Evolutionary conservation across 2,113 vertebrate species (phyloP), one percentile per base, ranked within the genome.

Genomic region (Sebastes schlegelii): DNA sequence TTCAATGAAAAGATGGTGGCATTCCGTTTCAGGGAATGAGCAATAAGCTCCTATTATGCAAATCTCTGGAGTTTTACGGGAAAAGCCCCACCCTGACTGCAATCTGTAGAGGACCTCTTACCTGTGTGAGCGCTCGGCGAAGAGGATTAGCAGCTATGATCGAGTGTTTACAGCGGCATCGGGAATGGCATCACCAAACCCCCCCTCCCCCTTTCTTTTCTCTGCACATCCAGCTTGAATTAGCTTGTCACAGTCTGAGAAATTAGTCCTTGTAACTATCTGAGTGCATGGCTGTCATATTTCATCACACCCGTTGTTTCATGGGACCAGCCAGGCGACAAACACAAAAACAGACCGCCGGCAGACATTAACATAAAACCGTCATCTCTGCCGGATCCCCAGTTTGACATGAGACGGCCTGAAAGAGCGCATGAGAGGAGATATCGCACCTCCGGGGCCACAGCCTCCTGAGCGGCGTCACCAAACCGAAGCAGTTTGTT

Each of bases 321-420:
- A 73, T 54, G 34, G 66, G 76, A 68, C 69, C 77, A 85, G 68
- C 42, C 62, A 65, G 55, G 19, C 45, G 23, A 80, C 82, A 68
- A 42, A 46, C 45, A 62, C 76, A 62, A 60, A 80, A 83, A 80
- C n/a, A 74, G 42, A 51, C 74, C 34, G 34, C 61, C 45, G 64
- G 71, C 82, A 86, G 84, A 79, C 61, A 86, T 74, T 42, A 67
- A 87, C 40, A 82, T 77, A 26, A 84, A n/a, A 86, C 67, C 14
- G 19, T 75, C 60, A 84, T 90, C 73, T 40, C 43, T 76, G 75
- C 72, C 62, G 21, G 68, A 86, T 83, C 54, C 66, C 34, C 66
- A 64, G 83, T 87, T 87, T 90, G 87, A 92, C 83, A 90, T 91
- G 88, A 74, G 74, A 74, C 54, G 62, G 77, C 46, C 51, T 42